Percentiles rank a stretch among this genome's conserved stretches.
Evolutionary conservation across 2,797 vertebrate species (phyloP).

Genomic region (Scomberomorus guttatus): DNA sequence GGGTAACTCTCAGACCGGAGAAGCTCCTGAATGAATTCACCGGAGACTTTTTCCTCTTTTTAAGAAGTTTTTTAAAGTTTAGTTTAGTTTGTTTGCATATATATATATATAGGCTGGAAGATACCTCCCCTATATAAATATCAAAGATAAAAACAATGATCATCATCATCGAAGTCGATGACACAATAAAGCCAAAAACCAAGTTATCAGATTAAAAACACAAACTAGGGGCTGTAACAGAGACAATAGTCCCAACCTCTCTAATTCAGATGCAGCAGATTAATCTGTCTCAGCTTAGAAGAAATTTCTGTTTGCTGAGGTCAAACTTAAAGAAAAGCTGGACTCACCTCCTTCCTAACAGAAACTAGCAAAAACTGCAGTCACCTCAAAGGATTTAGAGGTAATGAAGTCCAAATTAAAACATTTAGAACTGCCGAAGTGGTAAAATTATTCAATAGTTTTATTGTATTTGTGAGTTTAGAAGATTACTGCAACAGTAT

Average conservation of each 20-base stretch:
- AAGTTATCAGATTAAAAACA: conserved; percentile 11
- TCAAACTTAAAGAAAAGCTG: conserved; percentile 14
- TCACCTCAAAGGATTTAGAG: conserved; percentile 17
- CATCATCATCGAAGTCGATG: no score
- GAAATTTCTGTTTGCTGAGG: conserved; percentile 3
- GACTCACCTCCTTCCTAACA: neutral
- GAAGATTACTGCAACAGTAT: neutral
- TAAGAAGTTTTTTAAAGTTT: no score
- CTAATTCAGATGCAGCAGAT: conserved; percentile 51
- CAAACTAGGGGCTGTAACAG: conserved; percentile 21
- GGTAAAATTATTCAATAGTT: neutral
- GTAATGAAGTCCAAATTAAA: conserved; percentile 30
- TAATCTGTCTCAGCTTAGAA: neutral
- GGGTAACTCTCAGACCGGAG: neutral
- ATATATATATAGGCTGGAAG: no score
- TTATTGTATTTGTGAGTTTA: neutral
- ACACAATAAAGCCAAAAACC: no score
- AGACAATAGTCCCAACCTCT: neutral
- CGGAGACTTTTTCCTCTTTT: conserved; percentile 5
- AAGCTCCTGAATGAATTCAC: conserved; percentile 34
- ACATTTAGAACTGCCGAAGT: neutral
- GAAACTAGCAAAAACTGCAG: neutral
- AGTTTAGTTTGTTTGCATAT: no score
- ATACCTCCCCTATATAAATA: no score
- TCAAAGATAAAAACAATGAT: no score